These are phyloP conservation scores for Elysia chlorotica DNA, from an alignment of 1,140 invertebrate species.

Conservation along the genomic window DNA sequence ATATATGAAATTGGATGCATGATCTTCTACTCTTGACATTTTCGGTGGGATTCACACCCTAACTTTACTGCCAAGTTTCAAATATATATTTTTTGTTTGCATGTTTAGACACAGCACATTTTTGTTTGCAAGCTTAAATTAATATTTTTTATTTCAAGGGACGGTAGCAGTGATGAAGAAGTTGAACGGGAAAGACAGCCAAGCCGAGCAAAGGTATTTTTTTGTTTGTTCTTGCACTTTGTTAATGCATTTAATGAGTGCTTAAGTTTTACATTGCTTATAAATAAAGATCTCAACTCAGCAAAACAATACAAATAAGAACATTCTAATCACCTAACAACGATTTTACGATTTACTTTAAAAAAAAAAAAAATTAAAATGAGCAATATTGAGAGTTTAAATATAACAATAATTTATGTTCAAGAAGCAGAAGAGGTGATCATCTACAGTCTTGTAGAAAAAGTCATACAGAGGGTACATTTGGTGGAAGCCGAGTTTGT, in stretches of 20 bases:
- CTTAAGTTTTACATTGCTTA: background rate
- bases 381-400: background rate
- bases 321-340: too few species aligned
- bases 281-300: too few species aligned
- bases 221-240: background rate
- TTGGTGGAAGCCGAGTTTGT: too few species aligned
- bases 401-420: too few species aligned
- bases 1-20: too few species aligned
- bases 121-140: background rate
- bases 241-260: background rate
- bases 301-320: too few species aligned
- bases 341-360: background rate
- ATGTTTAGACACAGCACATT: background rate
- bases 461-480: too few species aligned
- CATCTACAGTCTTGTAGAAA: too few species aligned
- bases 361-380: background rate
- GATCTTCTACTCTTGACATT: too few species aligned
- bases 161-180: conserved; percentile 19
- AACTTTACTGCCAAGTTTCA: background rate
- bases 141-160: conserved; percentile 3
- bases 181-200: background rate
- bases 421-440: too few species aligned
- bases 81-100: background rate
- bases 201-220: background rate
- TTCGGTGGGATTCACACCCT: too few species aligned